These are phyloP conservation scores for Enteromius anoplus DNA, from an alignment of 2,797 vertebrate species.

Conservation along the genomic window DNA sequence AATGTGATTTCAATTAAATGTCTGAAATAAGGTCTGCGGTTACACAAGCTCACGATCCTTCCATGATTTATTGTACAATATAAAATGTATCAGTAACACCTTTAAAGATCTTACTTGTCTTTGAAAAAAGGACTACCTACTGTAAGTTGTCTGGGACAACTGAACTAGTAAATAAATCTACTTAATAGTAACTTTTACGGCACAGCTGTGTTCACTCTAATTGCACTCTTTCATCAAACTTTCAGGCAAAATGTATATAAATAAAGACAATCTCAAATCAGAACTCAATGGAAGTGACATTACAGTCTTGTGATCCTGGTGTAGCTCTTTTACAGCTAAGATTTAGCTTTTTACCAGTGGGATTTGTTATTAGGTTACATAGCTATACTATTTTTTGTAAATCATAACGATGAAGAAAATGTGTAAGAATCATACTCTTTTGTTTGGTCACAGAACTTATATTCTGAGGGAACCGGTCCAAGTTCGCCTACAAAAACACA, in stretches of 20 bases:
- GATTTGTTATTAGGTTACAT: not conserved
- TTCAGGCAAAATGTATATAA: not conserved
- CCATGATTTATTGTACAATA: not conserved
- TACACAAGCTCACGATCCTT: slow-evolving; percentile 9
- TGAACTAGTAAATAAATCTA: not conserved
- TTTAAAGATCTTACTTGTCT: not conserved
- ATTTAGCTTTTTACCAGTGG: not conserved
- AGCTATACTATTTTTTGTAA: not conserved
- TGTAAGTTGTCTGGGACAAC: not conserved
- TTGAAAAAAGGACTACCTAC: not conserved
- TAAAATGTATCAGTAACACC: not conserved
- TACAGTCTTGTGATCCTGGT: not conserved
- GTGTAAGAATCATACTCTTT: not conserved
- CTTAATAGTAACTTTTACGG: not conserved
- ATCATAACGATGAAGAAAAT: not conserved
- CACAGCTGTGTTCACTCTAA: not conserved
- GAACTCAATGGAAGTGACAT: not conserved
- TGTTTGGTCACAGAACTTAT: not conserved
- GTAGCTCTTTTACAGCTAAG: not conserved
- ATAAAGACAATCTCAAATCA: not conserved
- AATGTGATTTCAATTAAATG: not conserved
- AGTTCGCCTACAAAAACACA: not conserved
- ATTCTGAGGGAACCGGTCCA: not conserved
- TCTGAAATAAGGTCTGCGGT: not conserved
- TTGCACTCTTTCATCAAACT: not conserved